Evolutionary conservation across 2,888 invertebrate genomes (phyloP), one percentile per base, ranked within the genome.

Genomic region (Philhelius pedissequus): DNA sequence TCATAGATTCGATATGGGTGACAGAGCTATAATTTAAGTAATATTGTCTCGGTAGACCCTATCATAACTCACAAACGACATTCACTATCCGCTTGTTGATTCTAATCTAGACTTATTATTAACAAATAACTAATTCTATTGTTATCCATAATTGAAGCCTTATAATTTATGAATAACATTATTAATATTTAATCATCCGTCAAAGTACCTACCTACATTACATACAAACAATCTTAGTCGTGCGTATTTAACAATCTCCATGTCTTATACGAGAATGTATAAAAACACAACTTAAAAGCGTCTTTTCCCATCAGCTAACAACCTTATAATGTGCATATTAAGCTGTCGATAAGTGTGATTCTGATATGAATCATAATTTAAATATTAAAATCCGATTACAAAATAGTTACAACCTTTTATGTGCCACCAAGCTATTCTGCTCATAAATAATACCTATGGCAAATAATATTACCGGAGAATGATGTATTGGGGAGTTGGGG

Each of bases 331-430:
- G 43, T 58, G 20, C 56, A 70, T 32, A 52, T 50, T 62, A 50
- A 52, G n/a, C 64, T 32, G 66, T 64, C 35, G 60, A 71, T 77
- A 71, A 58, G 22, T 56, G 27, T 35, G 8, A 60, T 62, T 40
- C 62, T 22, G 27, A 43, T 52, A 43, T 79, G 30, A 79, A 75
- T 79, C 69, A 74, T 64, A 69, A 69, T 73, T 69, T 58, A 30
- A 83, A 70, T 64, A 83, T 74, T 69, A 35, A 79, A 83, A 79
- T 64, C 64, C 35, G 43, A 79, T 75, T 70, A 62, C 60, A 62
- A 52, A 73, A 54, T 25, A 30, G 58, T 38, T 62, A 43, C 62
- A 50, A 30, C 15, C 20, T 18, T 62, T 82, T 68, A 69, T 68
- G 68, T 22, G 35, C 27, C 45, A 50, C n/a, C 52, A 40, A 58